Evolutionary conservation across 2,113 vertebrate species (phyloP).

Genomic region (Rhodinocichla rosea): DNA sequence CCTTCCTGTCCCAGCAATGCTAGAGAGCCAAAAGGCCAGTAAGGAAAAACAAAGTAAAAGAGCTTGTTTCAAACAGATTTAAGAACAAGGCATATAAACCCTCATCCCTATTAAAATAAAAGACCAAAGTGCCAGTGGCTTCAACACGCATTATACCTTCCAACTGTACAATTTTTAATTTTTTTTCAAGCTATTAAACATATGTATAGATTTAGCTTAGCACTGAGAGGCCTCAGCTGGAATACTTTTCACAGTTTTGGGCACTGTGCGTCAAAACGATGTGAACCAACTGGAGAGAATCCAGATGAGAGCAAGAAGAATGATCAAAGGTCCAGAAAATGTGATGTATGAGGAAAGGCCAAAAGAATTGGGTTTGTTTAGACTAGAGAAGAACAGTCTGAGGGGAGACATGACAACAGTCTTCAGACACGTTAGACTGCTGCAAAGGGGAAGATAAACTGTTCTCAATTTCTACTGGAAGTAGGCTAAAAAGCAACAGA

Average conservation of each 20-base stretch:
- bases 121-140: background rate
- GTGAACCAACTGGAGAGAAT: slow-evolving; percentile 53
- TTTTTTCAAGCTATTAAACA: background rate
- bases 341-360: slow-evolving; percentile 57
- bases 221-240: slow-evolving; percentile 34
- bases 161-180: background rate
- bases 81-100: background rate
- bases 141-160: background rate
- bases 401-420: slow-evolving; percentile 56
- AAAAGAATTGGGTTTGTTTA: slow-evolving; percentile 64
- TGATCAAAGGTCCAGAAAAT: slow-evolving; percentile 65
- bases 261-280: slow-evolving; percentile 17
- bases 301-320: slow-evolving; percentile 36
- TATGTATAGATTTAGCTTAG: background rate
- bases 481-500: background rate
- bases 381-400: slow-evolving; percentile 49
- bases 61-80: background rate
- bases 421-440: slow-evolving; percentile 32
- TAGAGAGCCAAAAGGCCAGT: background rate
- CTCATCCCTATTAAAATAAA: background rate
- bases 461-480: slow-evolving; percentile 19
- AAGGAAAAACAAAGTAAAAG: background rate
- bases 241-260: slow-evolving; percentile 39
- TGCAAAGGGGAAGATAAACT: slow-evolving; percentile 23
- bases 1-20: background rate